These are phyloP conservation scores for Cassiopea xamachana DNA, from an alignment of 30 jellyfish, hydroid and myxozoan species.

Conservation along the genomic window DNA sequence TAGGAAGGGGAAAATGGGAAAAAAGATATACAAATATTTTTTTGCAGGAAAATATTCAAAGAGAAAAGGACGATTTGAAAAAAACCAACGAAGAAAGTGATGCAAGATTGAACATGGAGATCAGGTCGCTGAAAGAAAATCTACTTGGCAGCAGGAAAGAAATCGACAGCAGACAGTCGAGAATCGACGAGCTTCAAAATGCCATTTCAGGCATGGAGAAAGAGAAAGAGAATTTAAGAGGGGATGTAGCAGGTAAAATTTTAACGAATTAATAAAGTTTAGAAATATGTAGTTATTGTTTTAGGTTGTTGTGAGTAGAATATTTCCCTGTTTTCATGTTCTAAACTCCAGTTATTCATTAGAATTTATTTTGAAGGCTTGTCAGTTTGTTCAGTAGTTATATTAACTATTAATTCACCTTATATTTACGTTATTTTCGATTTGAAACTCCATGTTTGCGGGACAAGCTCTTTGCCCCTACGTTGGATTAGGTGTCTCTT, in stretches of 20 bases:
- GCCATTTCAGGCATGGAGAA: slow-evolving; percentile 41
- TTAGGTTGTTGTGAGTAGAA: no score
- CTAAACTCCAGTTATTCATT: no score
- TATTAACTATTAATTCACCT: no score
- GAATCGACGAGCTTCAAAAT: slow-evolving; percentile 20
- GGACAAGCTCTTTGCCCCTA: no score
- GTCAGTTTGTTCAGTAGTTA: no score
- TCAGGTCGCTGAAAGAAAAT: slow-evolving; percentile 56
- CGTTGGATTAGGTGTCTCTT: no score
- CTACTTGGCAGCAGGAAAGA: slow-evolving; percentile 18
- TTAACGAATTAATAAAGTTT: background rate
- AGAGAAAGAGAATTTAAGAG: slow-evolving; percentile 72
- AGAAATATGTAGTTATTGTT: no score
- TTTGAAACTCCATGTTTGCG: no score
- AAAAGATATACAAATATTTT: background rate
- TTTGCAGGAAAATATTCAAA: slow-evolving; percentile 17
- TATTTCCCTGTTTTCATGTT: no score
- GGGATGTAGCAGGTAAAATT: slow-evolving; percentile 79
- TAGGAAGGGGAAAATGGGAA: no score
- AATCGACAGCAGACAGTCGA: slow-evolving; percentile 15
- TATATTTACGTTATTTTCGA: no score
- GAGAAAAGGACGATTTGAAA: slow-evolving; percentile 46
- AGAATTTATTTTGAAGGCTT: no score
- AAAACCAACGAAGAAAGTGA: slow-evolving; percentile 59
- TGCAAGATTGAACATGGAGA: slow-evolving; percentile 58